These are phyloP conservation scores for Furcifer pardalis DNA, from an alignment of 2,797 vertebrate genomes.

Conservation along the genomic window DNA sequence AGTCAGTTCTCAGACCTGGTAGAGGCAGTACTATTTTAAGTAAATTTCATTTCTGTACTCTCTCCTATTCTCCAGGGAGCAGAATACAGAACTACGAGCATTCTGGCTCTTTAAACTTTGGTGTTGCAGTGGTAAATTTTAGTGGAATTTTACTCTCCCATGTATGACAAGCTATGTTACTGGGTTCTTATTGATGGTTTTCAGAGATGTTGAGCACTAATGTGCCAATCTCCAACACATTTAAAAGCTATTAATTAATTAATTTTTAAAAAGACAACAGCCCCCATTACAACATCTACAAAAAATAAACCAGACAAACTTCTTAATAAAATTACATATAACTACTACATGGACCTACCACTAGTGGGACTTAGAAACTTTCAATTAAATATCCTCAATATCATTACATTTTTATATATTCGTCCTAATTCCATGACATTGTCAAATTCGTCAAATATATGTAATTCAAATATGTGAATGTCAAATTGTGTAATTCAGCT, in stretches of 20 bases:
- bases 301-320: too few species aligned
- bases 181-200: not conserved
- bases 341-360: too few species aligned
- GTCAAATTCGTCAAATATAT: too few species aligned
- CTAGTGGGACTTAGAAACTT: too few species aligned
- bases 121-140: not conserved
- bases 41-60: not conserved
- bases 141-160: not conserved
- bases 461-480: slow-evolving; percentile 2
- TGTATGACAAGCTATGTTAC: not conserved
- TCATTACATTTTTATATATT: too few species aligned
- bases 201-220: not conserved
- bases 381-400: too few species aligned
- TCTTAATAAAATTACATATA: too few species aligned
- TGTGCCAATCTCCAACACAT: not conserved
- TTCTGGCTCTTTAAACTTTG: not conserved
- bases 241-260: not conserved
- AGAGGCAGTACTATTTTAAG: not conserved
- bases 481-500: not conserved
- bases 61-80: not conserved
- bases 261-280: too few species aligned
- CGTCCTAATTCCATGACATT: too few species aligned
- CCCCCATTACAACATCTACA: too few species aligned
- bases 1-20: not conserved
- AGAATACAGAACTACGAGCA: not conserved